Base-by-base conservation (phyloP, 2,888 invertebrate genomes). In the Leuctra nigra region DNA sequence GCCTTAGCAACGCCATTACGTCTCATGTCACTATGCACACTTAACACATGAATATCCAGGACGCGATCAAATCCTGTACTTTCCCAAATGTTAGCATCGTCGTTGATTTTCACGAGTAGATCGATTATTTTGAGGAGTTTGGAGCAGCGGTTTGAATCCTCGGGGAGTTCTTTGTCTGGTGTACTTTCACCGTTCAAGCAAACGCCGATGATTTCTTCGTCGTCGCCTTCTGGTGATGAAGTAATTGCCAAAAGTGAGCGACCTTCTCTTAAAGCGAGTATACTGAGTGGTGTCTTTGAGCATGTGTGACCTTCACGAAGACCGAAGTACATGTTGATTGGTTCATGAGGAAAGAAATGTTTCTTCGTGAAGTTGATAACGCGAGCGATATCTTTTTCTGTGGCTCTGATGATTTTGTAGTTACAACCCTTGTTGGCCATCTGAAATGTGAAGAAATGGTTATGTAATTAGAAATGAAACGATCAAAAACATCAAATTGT, bases 121-220 rank as follows among this genome's bases (percentile, higher is more conserved):
- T 14, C 33, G 2, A 48, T 18, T 16, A n/a, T n/a, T n/a, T n/a
- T n/a, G n/a, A n/a, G n/a, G n/a, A n/a, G n/a, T n/a, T n/a, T n/a
- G n/a, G n/a, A n/a, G n/a, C n/a, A n/a, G n/a, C n/a, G n/a, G n/a
- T n/a, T n/a, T n/a, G n/a, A n/a, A n/a, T n/a, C n/a, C n/a, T n/a
- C n/a, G n/a, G n/a, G n/a, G n/a, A n/a, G n/a, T 4, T 18, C 16
- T 6, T 39, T 20, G 36, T 18, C 14, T 14, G 55, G 48, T 2
- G 47, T 54, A 11, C 36, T 29, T 25, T 57, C 57, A 11, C 38
- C 35, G 55, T 58, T 58, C 18, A 55, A 11, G 22, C 44, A 35
- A 11, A 46, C 35, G 20, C 53, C 58, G 4, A 55, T 36, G 46
- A 58, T 52, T 25, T 14, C 16, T 14, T 29, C 18, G n/a, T 54